Conservation (phyloP, 1,140 invertebrate species). For the Lucilia cuprina region DNA sequence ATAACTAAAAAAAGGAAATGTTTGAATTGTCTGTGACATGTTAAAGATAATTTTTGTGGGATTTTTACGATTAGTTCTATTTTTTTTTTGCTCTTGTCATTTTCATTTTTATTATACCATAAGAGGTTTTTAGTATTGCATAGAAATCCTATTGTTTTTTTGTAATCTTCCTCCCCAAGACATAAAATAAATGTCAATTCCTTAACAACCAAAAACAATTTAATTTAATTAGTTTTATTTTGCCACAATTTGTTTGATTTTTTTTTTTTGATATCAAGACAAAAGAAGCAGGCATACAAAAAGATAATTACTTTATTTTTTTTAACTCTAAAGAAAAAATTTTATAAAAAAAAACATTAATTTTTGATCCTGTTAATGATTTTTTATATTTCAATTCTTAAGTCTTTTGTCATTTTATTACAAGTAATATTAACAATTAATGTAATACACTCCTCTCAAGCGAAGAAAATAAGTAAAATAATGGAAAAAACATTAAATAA, state of each 20-base stretch:
- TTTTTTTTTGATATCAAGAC: too few relatives aligned
- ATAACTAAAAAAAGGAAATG: not conserved
- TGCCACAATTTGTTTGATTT: not conserved
- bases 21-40: slow-evolving; percentile 4
- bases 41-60: slow-evolving; percentile 5
- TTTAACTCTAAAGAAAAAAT: not conserved
- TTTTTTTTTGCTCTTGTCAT: not conserved
- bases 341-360: not conserved
- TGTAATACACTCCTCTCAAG: not conserved
- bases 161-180: not conserved
- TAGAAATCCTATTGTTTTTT: slow-evolving; percentile 4
- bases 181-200: not conserved
- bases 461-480: not conserved
- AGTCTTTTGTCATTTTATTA: too few relatives aligned
- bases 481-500: not conserved
- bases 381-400: too few relatives aligned
- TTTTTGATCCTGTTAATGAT: too few relatives aligned
- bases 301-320: not conserved
- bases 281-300: not conserved
- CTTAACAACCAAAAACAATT: not conserved
- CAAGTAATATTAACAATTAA: not conserved
- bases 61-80: not conserved
- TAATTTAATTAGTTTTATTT: slow-evolving; percentile 10
- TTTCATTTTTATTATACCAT: not conserved
- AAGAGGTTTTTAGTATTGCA: not conserved